Evolutionary conservation across 2,797 vertebrate genomes (phyloP).

Genomic region (Dipus sagitta): DNA sequence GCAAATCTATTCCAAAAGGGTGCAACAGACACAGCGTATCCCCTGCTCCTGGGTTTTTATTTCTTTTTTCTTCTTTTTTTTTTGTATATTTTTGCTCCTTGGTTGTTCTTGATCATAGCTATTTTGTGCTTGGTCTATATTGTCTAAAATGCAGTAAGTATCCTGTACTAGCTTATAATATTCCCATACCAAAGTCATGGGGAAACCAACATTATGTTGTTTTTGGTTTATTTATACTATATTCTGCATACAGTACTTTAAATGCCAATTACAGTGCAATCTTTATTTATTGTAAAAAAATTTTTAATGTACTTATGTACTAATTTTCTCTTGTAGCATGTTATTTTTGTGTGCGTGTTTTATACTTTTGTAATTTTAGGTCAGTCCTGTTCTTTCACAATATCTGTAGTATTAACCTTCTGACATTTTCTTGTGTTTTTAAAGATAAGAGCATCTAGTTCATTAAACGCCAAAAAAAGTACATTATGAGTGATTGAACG

Average conservation of each 20-base stretch:
- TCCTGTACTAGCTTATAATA: constrained; percentile 94
- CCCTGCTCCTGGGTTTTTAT: constrained; percentile 86
- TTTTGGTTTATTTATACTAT: constrained; percentile 99
- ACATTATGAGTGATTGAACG: constrained; percentile 91
- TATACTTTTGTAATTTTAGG: constrained; percentile 94
- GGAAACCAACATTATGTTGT: constrained; percentile 96
- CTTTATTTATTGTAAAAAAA: constrained; percentile 99
- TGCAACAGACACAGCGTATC: constrained; percentile 91
- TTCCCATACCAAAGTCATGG: constrained; percentile 99
- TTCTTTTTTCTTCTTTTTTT: constrained; percentile 84
- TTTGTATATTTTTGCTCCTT: constrained; percentile 91
- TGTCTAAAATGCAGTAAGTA: constrained; percentile 92
- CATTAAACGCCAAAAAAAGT: constrained; percentile 91
- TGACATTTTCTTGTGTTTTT: constrained; percentile 92
- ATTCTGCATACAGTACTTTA: constrained; percentile 99
- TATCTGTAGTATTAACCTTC: constrained; percentile 97
- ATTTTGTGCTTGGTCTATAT: constrained; percentile 90
- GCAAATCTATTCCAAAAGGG: constrained; percentile 91
- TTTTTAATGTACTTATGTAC: constrained; percentile 95
- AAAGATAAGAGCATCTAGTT: constrained; percentile 94
- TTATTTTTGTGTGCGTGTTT: constrained; percentile 91
- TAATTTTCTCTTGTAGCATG: constrained; percentile 94
- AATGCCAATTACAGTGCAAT: constrained; percentile 99
- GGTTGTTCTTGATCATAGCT: constrained; percentile 87
- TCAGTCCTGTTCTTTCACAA: constrained; percentile 95